phyloP scores from a whole-genome alignment of 2,113 vertebrate genomes.

The Calyptommatus sinebrachiatus region DNA sequence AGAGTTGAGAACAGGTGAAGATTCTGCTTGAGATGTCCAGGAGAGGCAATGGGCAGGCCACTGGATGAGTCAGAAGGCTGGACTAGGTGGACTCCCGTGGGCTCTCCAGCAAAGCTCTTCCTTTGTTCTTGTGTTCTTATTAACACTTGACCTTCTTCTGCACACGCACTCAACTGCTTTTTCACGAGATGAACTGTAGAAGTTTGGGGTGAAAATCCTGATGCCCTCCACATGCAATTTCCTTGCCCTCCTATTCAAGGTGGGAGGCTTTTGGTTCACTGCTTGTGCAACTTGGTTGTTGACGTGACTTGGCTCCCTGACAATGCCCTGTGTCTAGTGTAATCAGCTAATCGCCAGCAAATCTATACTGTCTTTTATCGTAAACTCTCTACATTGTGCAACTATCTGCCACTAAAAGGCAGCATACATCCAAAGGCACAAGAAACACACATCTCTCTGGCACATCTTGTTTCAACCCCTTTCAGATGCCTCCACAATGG shows the following conservation, averaged over 20 bases:
- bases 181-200: not conserved
- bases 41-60: no score
- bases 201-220: not conserved
- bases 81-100: no score
- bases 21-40: no score
- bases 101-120: no score
- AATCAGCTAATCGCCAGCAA: conserved; percentile 7
- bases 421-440: not conserved
- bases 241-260: not conserved
- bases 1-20: no score
- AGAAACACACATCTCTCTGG: not conserved
- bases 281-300: not conserved
- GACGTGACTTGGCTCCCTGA: not conserved
- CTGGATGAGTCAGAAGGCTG: no score
- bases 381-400: not conserved
- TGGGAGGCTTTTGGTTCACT: not conserved
- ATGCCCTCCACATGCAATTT: not conserved
- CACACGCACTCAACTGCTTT: not conserved
- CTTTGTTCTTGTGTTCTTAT: no score
- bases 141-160: not conserved
- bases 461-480: fast-evolving
- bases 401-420: not conserved
- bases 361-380: not conserved
- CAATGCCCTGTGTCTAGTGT: not conserved
- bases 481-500: not conserved